These are phyloP conservation scores for Dendrolimus kikuchii DNA, from an alignment of 1,140 invertebrate species.

Conservation along the genomic window DNA sequence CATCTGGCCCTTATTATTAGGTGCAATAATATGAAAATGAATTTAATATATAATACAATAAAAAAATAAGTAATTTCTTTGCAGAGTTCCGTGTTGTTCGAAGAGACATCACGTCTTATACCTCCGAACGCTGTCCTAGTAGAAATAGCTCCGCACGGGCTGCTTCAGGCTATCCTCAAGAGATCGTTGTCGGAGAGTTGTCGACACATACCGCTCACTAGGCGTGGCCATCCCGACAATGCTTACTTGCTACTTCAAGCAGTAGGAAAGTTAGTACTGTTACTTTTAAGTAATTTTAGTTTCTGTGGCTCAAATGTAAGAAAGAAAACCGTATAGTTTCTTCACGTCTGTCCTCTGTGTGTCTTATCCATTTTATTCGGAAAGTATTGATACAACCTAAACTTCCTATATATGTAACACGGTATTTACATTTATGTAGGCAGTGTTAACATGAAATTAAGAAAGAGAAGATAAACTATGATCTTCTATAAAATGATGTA, in stretches of 20 bases:
- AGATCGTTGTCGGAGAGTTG: slow-evolving; percentile 59
- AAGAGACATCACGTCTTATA: slow-evolving; percentile 82
- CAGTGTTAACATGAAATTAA: background rate
- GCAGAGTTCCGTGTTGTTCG: slow-evolving; percentile 83
- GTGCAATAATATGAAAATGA: background rate
- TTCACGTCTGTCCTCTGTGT: too few relatives aligned
- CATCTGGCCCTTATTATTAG: background rate
- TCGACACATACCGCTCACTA: slow-evolving; percentile 80
- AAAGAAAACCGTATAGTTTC: background rate
- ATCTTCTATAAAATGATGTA: background rate
- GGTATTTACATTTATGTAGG: background rate
- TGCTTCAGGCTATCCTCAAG: slow-evolving; percentile 82
- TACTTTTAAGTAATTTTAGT: background rate
- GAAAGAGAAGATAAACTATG: background rate
- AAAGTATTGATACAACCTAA: too few relatives aligned
- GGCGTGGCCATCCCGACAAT: slow-evolving; percentile 76
- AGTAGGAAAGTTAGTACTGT: slow-evolving; percentile 72
- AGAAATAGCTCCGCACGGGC: slow-evolving; percentile 86
- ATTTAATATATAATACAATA: background rate
- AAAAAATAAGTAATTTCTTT: background rate
- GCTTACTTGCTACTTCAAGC: slow-evolving; percentile 73
- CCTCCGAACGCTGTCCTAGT: slow-evolving; percentile 84
- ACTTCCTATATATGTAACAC: too few relatives aligned
- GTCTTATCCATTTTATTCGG: too few relatives aligned
- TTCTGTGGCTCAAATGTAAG: background rate